These are phyloP conservation scores for Hystrix brachyura DNA, from an alignment of 2,113 vertebrate genomes.

Conservation along the genomic window DNA sequence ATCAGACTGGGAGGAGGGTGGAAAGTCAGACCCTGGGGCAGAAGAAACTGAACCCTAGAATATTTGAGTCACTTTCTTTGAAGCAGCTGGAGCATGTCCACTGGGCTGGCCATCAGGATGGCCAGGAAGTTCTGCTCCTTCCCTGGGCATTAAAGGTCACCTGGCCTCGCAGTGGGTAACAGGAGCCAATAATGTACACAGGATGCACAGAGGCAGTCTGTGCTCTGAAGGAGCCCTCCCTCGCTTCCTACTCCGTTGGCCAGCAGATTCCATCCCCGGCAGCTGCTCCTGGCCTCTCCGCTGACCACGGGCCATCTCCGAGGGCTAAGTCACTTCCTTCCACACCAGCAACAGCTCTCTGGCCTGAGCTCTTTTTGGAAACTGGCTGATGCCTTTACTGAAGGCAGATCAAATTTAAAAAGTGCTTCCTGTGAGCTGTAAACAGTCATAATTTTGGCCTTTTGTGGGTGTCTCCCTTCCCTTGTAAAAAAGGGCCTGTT, in stretches of 20 bases:
- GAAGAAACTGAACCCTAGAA: background rate
- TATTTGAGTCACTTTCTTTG: background rate
- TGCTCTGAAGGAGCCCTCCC: background rate
- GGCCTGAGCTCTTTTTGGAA: background rate
- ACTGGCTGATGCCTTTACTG: background rate
- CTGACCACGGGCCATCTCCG: background rate
- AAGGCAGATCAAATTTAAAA: slow-evolving; percentile 67
- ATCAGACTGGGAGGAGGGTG: fast-evolving
- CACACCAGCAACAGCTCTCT: background rate
- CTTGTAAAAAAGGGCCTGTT: slow-evolving; percentile 57
- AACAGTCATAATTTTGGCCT: slow-evolving; percentile 70
- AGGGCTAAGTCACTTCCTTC: background rate
- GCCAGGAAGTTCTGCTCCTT: too few species aligned
- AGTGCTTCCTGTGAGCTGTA: slow-evolving; percentile 61
- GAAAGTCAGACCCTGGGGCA: background rate
- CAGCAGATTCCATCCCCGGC: background rate
- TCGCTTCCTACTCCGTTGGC: background rate
- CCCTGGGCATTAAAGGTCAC: too few species aligned
- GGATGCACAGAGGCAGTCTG: background rate
- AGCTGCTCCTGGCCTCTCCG: background rate
- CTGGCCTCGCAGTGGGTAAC: background rate
- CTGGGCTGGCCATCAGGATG: background rate
- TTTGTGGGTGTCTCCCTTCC: slow-evolving; percentile 58
- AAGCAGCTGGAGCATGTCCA: background rate
- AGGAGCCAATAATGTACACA: background rate